Evolutionary conservation across 2,888 invertebrate species (phyloP).

Genomic region (Phalangium opilio): DNA sequence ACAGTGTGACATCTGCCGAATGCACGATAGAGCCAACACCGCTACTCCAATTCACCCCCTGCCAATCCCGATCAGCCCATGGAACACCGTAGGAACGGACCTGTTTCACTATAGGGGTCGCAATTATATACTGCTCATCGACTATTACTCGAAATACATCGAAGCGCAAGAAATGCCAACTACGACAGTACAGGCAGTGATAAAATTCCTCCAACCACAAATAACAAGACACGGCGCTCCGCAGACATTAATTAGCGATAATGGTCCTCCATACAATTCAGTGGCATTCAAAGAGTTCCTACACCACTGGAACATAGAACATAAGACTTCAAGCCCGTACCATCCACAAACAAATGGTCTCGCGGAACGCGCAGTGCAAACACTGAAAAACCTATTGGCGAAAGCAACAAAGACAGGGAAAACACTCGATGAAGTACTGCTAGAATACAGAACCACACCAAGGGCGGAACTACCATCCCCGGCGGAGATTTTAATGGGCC

Average conservation of each 20-base stretch:
- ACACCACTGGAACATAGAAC: not conserved
- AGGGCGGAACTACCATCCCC: too few relatives aligned
- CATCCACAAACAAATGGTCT: slow-evolving; percentile 4
- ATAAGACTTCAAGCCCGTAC: not conserved
- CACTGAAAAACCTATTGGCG: too few relatives aligned
- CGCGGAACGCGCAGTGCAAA: too few relatives aligned
- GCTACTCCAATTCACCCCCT: too few relatives aligned
- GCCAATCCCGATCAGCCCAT: too few relatives aligned
- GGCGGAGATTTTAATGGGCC: too few relatives aligned
- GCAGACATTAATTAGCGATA: not conserved
- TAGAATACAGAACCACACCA: slow-evolving; percentile 5
- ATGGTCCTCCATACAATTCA: slow-evolving; percentile 3
- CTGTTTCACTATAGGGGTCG: not conserved
- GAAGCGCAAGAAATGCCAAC: not conserved
- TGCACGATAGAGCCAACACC: slow-evolving; percentile 1
- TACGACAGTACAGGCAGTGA: slow-evolving; percentile 1
- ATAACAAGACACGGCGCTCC: slow-evolving; percentile 1
- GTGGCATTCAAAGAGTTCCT: not conserved
- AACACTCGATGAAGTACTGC: slow-evolving; percentile 1
- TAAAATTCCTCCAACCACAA: slow-evolving; percentile 3
- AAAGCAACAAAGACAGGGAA: slow-evolving; percentile 4
- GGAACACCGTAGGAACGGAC: too few relatives aligned
- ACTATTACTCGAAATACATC: slow-evolving; percentile 6
- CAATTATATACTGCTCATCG: slow-evolving; percentile 2
- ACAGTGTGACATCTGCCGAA: slow-evolving; percentile 1